Evolutionary conservation across 2,888 invertebrate genomes (phyloP).

Genomic region (Melitaea athalia): DNA sequence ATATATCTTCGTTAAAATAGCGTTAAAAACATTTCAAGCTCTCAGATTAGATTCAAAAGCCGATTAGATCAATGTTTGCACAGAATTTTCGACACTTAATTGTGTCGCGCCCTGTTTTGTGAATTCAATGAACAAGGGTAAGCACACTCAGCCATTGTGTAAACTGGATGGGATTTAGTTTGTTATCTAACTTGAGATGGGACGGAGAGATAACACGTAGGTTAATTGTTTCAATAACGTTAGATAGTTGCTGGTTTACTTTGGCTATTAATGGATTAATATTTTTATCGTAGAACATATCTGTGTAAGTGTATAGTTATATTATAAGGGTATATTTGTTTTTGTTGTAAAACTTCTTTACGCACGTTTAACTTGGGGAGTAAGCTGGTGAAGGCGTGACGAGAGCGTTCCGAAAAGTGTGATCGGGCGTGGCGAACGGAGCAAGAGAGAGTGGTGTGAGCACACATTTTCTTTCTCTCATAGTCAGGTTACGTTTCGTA

Average conservation of each 20-base stretch:
- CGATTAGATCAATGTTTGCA: slow-evolving; percentile 36
- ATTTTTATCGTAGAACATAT: background rate
- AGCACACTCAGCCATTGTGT: slow-evolving; percentile 23
- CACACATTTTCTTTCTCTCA: too few species aligned
- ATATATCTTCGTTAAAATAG: too few species aligned
- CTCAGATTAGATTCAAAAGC: slow-evolving; percentile 31
- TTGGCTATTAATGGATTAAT: background rate
- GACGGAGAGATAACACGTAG: background rate
- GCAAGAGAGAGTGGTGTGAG: too few species aligned
- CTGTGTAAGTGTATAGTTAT: background rate
- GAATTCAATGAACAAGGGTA: slow-evolving; percentile 26
- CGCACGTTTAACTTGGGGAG: too few species aligned
- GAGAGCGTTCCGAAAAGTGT: too few species aligned
- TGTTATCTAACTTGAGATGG: slow-evolving; percentile 18
- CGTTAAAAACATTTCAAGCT: too few species aligned
- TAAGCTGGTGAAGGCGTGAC: too few species aligned
- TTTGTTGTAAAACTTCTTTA: too few species aligned
- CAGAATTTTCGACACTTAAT: slow-evolving; percentile 34
- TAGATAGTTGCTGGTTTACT: background rate
- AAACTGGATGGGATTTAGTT: slow-evolving; percentile 28
- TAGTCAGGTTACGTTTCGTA: too few species aligned
- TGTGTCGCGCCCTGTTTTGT: slow-evolving; percentile 34
- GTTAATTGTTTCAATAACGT: slow-evolving; percentile 2
- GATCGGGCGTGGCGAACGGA: too few species aligned
- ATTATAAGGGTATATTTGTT: too few species aligned